Evolutionary conservation across 2,888 invertebrate species (phyloP).

Genomic region (Lymantria monacha): DNA sequence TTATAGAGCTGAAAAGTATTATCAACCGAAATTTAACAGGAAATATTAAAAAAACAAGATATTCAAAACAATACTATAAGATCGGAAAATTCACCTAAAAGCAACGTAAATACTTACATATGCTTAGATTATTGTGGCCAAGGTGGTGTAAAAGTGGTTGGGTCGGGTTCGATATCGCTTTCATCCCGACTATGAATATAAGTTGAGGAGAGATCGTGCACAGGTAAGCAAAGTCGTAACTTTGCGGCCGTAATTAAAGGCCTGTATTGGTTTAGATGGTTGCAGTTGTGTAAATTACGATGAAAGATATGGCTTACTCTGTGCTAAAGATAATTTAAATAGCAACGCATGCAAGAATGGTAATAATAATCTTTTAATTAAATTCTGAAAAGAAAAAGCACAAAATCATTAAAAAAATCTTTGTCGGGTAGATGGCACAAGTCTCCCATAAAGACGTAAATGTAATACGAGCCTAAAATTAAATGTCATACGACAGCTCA

Average conservation of each 20-base stretch:
- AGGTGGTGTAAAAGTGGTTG: slow-evolving; percentile 19
- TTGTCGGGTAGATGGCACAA: too few relatives aligned
- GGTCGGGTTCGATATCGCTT: slow-evolving; percentile 17
- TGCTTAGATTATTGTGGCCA: slow-evolving; percentile 11
- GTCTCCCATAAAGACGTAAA: too few relatives aligned
- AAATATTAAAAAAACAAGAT: neutral
- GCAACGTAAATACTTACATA: slow-evolving; percentile 5
- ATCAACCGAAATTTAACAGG: too few relatives aligned
- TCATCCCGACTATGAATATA: slow-evolving; percentile 21
- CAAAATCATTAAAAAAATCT: too few relatives aligned
- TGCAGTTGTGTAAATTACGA: neutral
- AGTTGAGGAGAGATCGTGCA: slow-evolving; percentile 14
- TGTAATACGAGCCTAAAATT: too few relatives aligned
- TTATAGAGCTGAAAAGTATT: too few relatives aligned
- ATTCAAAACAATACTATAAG: too few relatives aligned
- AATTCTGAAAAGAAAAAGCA: too few relatives aligned
- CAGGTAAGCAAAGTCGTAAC: slow-evolving; percentile 8
- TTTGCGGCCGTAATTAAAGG: slow-evolving; percentile 9
- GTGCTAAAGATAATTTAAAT: neutral
- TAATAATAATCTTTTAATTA: too few relatives aligned
- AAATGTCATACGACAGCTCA: too few relatives aligned
- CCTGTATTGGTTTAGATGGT: slow-evolving; percentile 4
- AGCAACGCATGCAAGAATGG: too few relatives aligned
- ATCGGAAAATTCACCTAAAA: neutral
- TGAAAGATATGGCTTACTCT: neutral